Conservation (phyloP, 2,113 vertebrate species). For the Arenaria interpres region DNA sequence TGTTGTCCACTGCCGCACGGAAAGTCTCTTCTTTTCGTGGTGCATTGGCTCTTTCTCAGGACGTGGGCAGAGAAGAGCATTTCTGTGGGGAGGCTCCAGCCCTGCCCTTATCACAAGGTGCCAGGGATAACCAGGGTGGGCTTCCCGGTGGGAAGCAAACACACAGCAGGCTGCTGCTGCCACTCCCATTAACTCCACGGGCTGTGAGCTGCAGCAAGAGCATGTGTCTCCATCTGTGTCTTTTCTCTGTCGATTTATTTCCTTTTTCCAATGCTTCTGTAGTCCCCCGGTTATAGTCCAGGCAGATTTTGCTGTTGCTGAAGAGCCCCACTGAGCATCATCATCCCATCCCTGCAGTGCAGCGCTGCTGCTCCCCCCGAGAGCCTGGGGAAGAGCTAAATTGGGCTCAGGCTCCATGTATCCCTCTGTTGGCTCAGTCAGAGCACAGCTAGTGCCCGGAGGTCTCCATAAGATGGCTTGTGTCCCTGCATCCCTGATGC, state of each 20-base stretch:
- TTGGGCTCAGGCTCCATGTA: background rate
- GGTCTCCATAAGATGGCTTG: background rate
- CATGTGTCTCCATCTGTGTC: background rate
- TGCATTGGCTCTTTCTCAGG: background rate
- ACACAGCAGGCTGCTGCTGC: background rate
- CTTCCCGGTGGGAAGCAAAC: background rate
- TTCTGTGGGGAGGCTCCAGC: background rate
- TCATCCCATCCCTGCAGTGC: background rate
- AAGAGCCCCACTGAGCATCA: background rate
- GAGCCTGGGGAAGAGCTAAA: background rate
- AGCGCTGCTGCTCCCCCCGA: background rate
- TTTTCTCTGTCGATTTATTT: background rate
- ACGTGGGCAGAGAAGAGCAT: background rate
- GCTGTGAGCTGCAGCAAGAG: background rate
- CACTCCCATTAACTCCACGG: too few species aligned
- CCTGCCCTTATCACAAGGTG: fast-evolving
- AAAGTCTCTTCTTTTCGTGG: background rate
- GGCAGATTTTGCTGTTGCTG: background rate
- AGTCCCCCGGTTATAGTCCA: background rate
- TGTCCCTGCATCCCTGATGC: background rate
- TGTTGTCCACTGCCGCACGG: background rate
- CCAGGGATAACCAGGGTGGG: background rate
- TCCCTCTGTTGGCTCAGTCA: background rate
- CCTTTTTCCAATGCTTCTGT: background rate
- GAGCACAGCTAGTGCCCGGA: background rate